A percentile compares a stretch with the other conserved stretches of the same genome.
Evolutionary conservation across 2,113 vertebrate genomes (phyloP).

Genomic region (Chloebia gouldiae): DNA sequence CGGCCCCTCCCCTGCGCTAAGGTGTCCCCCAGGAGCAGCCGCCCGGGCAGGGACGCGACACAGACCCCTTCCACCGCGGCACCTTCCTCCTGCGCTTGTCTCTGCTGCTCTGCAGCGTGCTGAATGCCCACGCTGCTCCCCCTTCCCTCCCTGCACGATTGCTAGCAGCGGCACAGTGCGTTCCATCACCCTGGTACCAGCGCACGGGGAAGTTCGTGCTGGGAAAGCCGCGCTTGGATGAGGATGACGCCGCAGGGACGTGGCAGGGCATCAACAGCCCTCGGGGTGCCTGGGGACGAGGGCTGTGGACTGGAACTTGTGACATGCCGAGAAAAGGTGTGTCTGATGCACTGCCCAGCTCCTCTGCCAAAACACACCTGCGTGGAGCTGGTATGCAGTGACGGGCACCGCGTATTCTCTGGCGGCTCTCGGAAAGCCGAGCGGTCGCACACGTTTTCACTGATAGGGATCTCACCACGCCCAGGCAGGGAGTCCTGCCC

Average conservation of each 20-base stretch:
- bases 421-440: not conserved
- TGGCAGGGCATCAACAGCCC: not conserved
- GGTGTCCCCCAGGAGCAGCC: not conserved
- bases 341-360: not conserved
- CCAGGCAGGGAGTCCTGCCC: not conserved
- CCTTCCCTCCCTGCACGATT: fast-evolving
- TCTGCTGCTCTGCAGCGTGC: not conserved
- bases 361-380: not conserved
- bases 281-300: not conserved
- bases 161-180: fast-evolving
- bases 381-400: not conserved
- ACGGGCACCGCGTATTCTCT: not conserved
- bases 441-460: not conserved
- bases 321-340: constrained; percentile 35
- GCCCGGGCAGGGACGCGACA: fast-evolving
- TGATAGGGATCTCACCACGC: not conserved
- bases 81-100: not conserved
- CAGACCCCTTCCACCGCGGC: not conserved
- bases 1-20: not conserved
- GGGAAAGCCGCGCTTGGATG: not conserved
- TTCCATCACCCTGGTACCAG: not conserved
- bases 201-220: not conserved
- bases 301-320: not conserved
- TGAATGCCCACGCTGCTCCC: not conserved
- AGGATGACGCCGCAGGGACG: not conserved